Evolutionary conservation across 1,140 invertebrate genomes (phyloP), one percentile per base, ranked within the genome.

Genomic region (Physella acuta): DNA sequence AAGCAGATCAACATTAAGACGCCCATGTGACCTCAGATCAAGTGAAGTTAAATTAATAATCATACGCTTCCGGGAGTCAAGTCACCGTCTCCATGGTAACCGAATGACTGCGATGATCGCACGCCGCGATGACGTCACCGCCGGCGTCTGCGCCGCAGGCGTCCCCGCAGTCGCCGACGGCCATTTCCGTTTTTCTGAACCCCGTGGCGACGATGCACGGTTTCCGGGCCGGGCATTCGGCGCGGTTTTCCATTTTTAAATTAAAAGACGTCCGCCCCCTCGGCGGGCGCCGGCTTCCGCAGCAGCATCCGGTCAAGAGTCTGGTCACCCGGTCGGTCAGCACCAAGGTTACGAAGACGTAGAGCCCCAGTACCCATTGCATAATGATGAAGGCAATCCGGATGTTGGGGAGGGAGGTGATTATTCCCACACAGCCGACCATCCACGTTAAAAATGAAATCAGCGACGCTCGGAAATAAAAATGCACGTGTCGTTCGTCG

Each of bases 401-500:
- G 1, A 58, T 34, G 14, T 33, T 4, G 30, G 16, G 20, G 2
- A 60, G n/a, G 2, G 66, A 49, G 4, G 56, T 60, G 0, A 33
- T 16, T 14, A 59, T 33, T 0, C 55, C 56, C 2, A 58, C 30
- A 1, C 44, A 17, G 3, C 30, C 53, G 1, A 68, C 1, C 39
- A 34, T 60, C 66, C 66, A 68, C 4, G 56, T 33, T 0, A 68
- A 0, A 2, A 26, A 44, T 0, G 30, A 24, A 3, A 68, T 11
- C 1, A 68, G 26, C 20, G 55, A 34, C 0, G 39, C 37, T 24
- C 66, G n/a, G 37, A 68, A 59, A 31, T 68, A 68, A 60, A 68
- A 68, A 17, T 68, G 33, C 0, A 68, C 66, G 30, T 68, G 66
- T 17, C 56, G 33, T 24, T 58, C 56, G 24, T 68, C 66, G 1